Base-by-base conservation (phyloP, 2,888 invertebrate genomes). In the Tinea trinotella region DNA sequence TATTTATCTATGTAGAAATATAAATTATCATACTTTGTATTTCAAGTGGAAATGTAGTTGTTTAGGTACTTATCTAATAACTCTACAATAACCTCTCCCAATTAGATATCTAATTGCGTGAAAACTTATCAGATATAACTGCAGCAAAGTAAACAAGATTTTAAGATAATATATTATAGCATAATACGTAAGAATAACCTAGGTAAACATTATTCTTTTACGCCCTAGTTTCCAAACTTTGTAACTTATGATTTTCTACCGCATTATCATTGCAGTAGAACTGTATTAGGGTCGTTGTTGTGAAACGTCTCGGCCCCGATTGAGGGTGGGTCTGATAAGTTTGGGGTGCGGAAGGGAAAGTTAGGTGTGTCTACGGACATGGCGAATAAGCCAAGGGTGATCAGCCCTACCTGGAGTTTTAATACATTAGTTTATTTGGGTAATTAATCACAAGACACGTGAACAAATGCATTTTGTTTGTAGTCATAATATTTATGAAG, bases 201-300 rank as follows among this genome's bases (percentile, higher is more conserved):
- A 22, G 30, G n/a, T 30, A 4, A 30, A 2, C 30, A 30, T 2
- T 30, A n/a, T 30, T 30, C 30, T 30, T 30, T 30, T n/a, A 30
- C n/a, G 30, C 7, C 30, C 30, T n/a, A 30, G 30, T 30, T 30
- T 30, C 30, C n/a, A 10, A 7, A 30, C 2, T 30, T 30, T 40
- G 13, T 40, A n/a, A 40, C 13, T 13, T 40, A 15, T 15, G 40
- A 40, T n/a, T 7, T 40, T 40, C 6, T 40, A 40, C 40, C 40
- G 40, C 40, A 40, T 40, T 40, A 40, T 13, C 40, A 13, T 40
- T 40, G 40, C 40, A 40, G 40, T 40, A 15, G 13, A 40, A 7
- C n/a, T 40, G 15, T 13, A 40, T 40, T 40, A 40, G 13, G 40
- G 40, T 40, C 13, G 40, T 1, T 40, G 40, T 2, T 1, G 40